Conservation (phyloP, 2,888 invertebrate genomes). For the Cataglyphis rosenhaueri region DNA sequence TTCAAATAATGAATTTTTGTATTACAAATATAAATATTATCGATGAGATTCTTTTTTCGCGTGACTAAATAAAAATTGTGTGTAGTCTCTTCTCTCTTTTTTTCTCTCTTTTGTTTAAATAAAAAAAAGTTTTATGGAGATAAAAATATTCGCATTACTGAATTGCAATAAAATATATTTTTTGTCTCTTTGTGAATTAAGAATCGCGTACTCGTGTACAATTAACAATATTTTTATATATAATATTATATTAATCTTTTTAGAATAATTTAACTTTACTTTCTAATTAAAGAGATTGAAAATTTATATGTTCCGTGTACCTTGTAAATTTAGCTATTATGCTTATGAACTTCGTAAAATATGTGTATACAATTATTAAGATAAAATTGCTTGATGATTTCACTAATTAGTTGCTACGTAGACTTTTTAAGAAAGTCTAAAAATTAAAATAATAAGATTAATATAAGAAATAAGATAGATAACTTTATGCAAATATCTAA, state of each 20-base stretch:
- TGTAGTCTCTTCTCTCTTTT: not conserved
- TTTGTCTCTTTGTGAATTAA: not conserved
- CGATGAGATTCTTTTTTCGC: not conserved
- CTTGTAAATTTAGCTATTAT: not conserved
- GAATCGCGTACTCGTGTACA: not conserved
- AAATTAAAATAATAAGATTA: not conserved
- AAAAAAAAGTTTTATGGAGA: not conserved
- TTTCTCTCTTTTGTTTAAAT: not conserved
- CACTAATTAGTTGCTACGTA: conserved; percentile 16
- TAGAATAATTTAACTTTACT: not conserved
- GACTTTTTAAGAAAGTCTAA: conserved; percentile 1
- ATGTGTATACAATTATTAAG: not conserved
- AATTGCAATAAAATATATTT: not conserved
- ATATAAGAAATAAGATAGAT: not conserved
- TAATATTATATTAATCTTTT: conserved; percentile 2
- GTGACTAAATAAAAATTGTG: not conserved
- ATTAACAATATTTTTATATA: not conserved
- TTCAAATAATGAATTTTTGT: not conserved
- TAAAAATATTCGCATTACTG: not conserved
- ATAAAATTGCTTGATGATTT: conserved; percentile 7
- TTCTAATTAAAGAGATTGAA: not conserved
- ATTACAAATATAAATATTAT: conserved; percentile 9
- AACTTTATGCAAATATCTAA: not conserved
- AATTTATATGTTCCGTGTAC: not conserved
- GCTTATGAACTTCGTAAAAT: conserved; percentile 5